Evolutionary conservation across 2,113 vertebrate genomes (phyloP).

Genomic region (Burhinus oedicnemus): DNA sequence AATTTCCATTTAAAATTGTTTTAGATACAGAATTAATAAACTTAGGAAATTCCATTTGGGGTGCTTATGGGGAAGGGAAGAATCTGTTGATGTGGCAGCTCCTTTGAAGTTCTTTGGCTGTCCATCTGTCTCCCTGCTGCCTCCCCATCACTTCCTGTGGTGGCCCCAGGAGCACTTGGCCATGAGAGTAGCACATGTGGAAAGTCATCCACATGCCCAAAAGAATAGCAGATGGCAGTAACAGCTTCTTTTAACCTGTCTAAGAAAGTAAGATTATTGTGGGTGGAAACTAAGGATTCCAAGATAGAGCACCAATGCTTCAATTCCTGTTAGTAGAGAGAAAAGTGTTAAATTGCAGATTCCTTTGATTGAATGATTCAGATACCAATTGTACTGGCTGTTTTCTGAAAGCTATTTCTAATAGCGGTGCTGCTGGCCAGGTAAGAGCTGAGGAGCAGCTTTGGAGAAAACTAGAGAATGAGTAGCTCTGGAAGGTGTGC

Average conservation of each 20-base stretch:
- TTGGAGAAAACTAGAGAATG: neutral
- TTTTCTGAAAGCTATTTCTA: neutral
- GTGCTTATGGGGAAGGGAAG: slow-evolving; percentile 4
- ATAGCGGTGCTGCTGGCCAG: neutral
- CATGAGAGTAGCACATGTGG: slow-evolving; percentile 50
- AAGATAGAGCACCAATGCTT: neutral
- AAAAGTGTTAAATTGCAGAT: neutral
- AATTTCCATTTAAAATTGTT: slow-evolving; percentile 11
- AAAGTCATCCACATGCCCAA: slow-evolving; percentile 1
- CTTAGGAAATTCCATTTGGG: slow-evolving; percentile 31
- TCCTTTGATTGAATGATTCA: neutral
- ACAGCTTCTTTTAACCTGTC: neutral
- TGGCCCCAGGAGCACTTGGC: slow-evolving; percentile 38
- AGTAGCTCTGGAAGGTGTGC: neutral
- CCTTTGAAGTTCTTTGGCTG: slow-evolving; percentile 57
- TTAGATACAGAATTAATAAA: slow-evolving; percentile 24
- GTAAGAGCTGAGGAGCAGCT: neutral
- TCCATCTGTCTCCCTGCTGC: slow-evolving; percentile 66
- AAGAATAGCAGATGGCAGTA: slow-evolving; percentile 28
- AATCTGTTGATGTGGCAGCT: slow-evolving; percentile 47
- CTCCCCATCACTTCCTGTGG: slow-evolving; percentile 40
- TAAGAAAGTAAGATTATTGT: neutral
- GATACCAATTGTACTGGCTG: neutral
- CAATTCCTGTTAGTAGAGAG: neutral
- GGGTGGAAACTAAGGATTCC: neutral